Evolutionary conservation across 2,888 invertebrate genomes (phyloP), one percentile per base, ranked within the genome.

Genomic region (Trachelus tabidus): DNA sequence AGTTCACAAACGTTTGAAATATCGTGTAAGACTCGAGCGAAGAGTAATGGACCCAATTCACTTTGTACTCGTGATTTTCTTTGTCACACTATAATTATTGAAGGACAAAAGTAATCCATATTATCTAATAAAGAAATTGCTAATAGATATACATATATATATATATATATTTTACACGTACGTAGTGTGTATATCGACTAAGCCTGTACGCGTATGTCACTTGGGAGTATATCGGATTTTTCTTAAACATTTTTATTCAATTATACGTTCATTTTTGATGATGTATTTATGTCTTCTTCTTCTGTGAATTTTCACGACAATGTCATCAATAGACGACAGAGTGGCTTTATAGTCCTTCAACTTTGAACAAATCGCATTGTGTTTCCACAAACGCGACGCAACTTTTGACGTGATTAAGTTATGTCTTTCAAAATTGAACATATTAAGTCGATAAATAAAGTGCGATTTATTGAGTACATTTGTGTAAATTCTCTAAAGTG

Each of bases 61-160:
- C 2, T 56, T 23, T 56, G 9, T 56, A 56, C 23, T 56, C 56
- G 23, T 56, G 23, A 56, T 71, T 71, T 78, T 69, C 75, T 69
- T 76, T 76, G 73, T 73, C 76, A 73, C 37, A 78, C 71, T 76
- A 76, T 69, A 68, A 78, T 75, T 71, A 76, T 73, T 34, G 75
- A 34, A 74, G 68, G 71, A 73, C 40, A 73, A 73, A 71, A 77
- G 71, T 40, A 15, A 75, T 34, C 23, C 56, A 56, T 56, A 56
- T 56, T 56, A 56, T 56, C 56, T 56, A 56, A 56, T 56, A 71
- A 71, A 69, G 33, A 69, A 33, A 71, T 71, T 23, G 71, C 71
- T 34, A 31, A 34, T 34, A 71, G 71, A 71, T 71, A 71, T 69
- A 69, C 12, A 69, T 30, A 69, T 69, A 69, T 69, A 34, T 34